Base-by-base conservation (phyloP, 2,888 invertebrate genomes). In the Oligia fasciuncula region DNA sequence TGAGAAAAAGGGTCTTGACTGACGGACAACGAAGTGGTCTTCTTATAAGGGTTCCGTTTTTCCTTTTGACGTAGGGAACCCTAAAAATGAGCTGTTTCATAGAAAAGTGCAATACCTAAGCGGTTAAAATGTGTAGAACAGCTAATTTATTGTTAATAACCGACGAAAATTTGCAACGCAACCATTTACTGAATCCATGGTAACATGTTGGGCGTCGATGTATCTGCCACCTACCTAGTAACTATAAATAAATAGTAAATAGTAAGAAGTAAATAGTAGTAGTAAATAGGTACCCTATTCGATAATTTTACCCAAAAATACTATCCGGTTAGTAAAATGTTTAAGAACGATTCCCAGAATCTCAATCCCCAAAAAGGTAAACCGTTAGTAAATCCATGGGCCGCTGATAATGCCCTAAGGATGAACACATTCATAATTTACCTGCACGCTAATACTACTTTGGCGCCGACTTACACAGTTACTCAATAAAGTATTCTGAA, bases 371-470 rank as follows among this genome's bases (percentile, higher is more conserved):
- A 73, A 87, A 85, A 85, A 83, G 85, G 80, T 85, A 87, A 77
- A 73, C 73, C 72, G 77, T 77, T 76, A 73, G 74, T 81, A 77
- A 82, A 87, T 78, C 77, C 80, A 49, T 74, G 40, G 68, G 71
- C 76, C 43, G 66, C 63, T 73, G 85, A 85, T 84, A 87, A 86
- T 87, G 81, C 81, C 69, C 74, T 80, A 70, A 82, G 86, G 77
- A 85, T 77, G 76, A 86, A 75, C 72, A 83, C 77, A 86, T 85
- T 86, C 69, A 86, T 86, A 79, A 85, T 85, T 86, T 83, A 86
- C 77, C 65, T 67, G 54, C 57, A 70, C 76, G 40, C 74, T 86
- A 79, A 73, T 83, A 79, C 76, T 72, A 54, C 78, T 74, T 76
- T 73, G 63, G 74, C 40, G 70, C 71, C 76, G 73, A 81, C 71